These are phyloP conservation scores for Meloidogyne hapla DNA, from an alignment of 1,140 invertebrate species.

Conservation along the genomic window DNA sequence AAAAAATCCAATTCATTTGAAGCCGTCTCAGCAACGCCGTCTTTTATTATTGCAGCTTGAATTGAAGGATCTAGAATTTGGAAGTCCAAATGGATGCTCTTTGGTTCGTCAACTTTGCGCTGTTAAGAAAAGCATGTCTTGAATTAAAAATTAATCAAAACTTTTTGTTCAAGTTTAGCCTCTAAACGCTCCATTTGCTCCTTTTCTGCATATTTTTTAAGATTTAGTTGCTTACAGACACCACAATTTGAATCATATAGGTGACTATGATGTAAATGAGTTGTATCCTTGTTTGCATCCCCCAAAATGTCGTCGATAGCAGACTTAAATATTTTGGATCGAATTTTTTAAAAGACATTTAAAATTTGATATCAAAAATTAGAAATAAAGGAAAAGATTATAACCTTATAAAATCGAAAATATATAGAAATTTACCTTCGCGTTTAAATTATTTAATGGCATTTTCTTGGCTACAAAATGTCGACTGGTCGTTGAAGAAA, in stretches of 20 bases:
- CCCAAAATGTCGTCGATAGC: slow-evolving; percentile 24
- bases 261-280: slow-evolving; percentile 4
- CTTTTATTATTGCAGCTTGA: slow-evolving; percentile 4
- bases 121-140: too few relatives aligned
- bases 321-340: slow-evolving; percentile 8
- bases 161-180: slow-evolving; percentile 1
- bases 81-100: neutral
- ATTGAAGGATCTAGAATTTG: slow-evolving; percentile 12
- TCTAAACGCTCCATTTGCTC: neutral
- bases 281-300: slow-evolving; percentile 4
- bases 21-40: neutral
- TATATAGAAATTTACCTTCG: neutral
- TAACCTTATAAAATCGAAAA: too few relatives aligned
- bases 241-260: slow-evolving; percentile 20
- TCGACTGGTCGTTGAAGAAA: neutral
- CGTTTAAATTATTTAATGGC: neutral
- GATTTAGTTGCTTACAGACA: slow-evolving; percentile 17
- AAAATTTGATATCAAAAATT: too few relatives aligned
- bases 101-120: neutral
- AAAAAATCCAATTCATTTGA: neutral
- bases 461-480: neutral
- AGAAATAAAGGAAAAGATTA: too few relatives aligned
- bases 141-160: neutral
- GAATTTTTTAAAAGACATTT: too few relatives aligned
- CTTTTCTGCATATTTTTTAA: slow-evolving; percentile 3